Evolutionary conservation across 2,113 vertebrate genomes (phyloP).

Genomic region (Megaceryle torquata): DNA sequence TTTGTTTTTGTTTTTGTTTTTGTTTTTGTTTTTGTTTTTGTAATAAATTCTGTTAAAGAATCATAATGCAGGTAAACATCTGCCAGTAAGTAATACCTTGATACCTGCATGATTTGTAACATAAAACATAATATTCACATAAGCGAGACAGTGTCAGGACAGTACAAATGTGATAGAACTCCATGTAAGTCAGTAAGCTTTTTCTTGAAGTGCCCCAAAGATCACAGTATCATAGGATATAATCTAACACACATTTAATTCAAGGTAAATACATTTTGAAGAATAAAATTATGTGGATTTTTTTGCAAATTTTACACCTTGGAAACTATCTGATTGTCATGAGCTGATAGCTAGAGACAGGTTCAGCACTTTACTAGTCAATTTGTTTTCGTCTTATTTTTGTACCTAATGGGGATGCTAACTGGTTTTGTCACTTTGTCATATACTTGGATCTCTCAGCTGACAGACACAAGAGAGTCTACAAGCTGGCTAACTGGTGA

Average conservation of each 20-base stretch:
- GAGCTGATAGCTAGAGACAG: neutral
- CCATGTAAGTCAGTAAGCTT: neutral
- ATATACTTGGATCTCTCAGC: neutral
- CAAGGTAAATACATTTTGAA: neutral
- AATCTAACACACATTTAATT: neutral
- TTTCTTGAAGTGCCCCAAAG: neutral
- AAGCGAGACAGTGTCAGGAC: neutral
- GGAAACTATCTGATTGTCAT: neutral
- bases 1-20: neutral
- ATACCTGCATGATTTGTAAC: neutral
- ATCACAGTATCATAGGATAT: neutral
- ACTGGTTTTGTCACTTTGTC: constrained; percentile 1
- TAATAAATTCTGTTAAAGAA: neutral
- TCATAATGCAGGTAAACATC: neutral
- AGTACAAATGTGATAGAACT: neutral
- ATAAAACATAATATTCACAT: neutral
- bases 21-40: neutral
- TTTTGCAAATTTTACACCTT: neutral
- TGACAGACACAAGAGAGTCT: neutral
- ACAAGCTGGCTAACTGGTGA: neutral
- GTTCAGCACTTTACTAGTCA: neutral
- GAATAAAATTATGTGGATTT: neutral
- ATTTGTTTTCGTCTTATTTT: neutral
- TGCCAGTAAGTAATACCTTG: neutral
- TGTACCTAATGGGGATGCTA: neutral